Base-by-base conservation (phyloP, 37 sponge, comb jelly and placozoan species). In the Axinella damicornis region DNA sequence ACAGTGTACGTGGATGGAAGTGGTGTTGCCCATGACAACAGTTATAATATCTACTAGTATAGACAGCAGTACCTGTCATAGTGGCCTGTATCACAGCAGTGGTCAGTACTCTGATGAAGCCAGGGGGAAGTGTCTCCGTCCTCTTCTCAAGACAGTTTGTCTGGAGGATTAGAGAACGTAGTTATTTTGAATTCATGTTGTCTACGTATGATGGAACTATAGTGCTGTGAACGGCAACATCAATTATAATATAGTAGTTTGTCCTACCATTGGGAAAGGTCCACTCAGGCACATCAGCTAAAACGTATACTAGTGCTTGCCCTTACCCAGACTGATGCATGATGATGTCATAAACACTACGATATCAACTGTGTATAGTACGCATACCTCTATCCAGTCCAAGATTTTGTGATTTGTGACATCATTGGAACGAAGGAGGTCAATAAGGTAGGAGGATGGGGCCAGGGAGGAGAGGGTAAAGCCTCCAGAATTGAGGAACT, bases 321-420 rank as follows among this genome's bases (percentile, higher is more conserved):
- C n/a, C n/a, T n/a, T n/a, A n/a, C n/a, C n/a, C n/a, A n/a, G n/a
- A n/a, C n/a, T n/a, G n/a, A n/a, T n/a, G n/a, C n/a, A n/a, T n/a
- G n/a, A n/a, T n/a, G n/a, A n/a, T n/a, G n/a, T n/a, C n/a, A n/a
- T n/a, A n/a, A n/a, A n/a, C n/a, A n/a, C n/a, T n/a, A n/a, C n/a
- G n/a, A n/a, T n/a, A n/a, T n/a, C n/a, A n/a, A n/a, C n/a, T n/a
- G n/a, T 46, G 9, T 46, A 9, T 46, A 9, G 4, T 9, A 4
- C 46, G 9, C 74, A 17, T 33, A 88, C 88, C 69, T 88, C 76
- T 58, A 91, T 81, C 65, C 56, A 91, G 30, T 74, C 31, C 5
- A 71, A 36, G 35, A 85, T 76, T 0, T 85, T 77, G 53, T 91
- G 76, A 59, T 76, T 81, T 28, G 87, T 85, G 21, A 25, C 56